Base-by-base conservation (phyloP, 2,113 vertebrate genomes). In the Monopterus albus region DNA sequence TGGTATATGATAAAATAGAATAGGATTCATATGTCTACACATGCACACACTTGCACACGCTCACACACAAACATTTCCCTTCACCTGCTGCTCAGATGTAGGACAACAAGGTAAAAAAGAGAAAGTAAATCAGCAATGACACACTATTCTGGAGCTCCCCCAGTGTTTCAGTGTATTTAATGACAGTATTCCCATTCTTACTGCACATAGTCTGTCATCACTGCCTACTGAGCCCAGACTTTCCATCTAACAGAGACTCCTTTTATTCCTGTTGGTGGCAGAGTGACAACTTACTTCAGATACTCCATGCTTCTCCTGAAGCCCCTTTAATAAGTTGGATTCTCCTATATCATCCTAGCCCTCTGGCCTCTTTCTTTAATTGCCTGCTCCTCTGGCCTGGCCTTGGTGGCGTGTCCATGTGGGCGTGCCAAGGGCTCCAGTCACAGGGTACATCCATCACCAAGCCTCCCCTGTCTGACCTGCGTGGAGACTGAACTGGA, bases 251-350 rank as follows among this genome's bases (percentile, higher is more conserved):
- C 78, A 26, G 71, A 57, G 53, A 18, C 65, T 78, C 53, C 71
- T 89, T 83, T 85, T 59, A 84, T 84, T 84, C 80, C 82, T 79
- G 66, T 82, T 80, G 84, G 87, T 88, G 83, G 78, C 82, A 71
- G 81, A 78, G 75, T 86, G 85, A 89, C 88, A 86, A 82, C 87
- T 90, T 86, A 88, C 83, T 87, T 83, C 83, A 81, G 83, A 89
- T 81, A 74, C 83, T 85, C 75, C 61, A 23, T 75, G 78, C 80
- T 75, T 60, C 81, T 90, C 84, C 88, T 85, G 83, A 88, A 85
- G 86, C 86, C 87, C 82, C 84, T 90, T 91, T 91, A 92, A 92
- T 91, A 90, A 85, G 77, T 80, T 85, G 87, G 78, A 85, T 89
- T 85, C 83, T 88, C 76, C 84, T 90, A 82, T 89, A 89, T 89